Evolutionary conservation across 2,113 vertebrate genomes (phyloP).

Genomic region (Sciurus niger): DNA sequence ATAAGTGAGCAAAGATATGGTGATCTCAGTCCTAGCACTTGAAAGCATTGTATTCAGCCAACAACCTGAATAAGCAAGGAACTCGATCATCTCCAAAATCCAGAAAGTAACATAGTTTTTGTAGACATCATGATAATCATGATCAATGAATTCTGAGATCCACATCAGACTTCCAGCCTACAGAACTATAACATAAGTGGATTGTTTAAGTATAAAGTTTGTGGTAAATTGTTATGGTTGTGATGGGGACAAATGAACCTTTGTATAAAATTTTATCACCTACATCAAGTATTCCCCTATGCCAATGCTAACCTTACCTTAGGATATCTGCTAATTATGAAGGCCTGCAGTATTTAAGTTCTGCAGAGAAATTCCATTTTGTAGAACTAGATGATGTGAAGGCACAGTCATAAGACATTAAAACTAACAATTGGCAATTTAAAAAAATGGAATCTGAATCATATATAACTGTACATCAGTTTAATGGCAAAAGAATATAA

Average conservation of each 20-base stretch:
- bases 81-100: no score
- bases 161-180: no score
- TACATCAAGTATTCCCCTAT: neutral
- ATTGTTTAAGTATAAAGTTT: neutral
- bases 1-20: neutral
- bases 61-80: no score
- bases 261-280: neutral
- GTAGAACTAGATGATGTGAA: neutral
- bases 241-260: neutral
- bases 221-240: neutral
- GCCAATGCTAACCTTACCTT: neutral
- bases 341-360: neutral
- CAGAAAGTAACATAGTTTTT: no score
- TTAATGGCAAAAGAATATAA: neutral
- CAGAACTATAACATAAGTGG: neutral
- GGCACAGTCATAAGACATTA: neutral
- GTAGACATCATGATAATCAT: no score
- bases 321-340: neutral
- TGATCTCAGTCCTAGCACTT: no score
- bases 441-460: neutral
- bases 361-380: neutral
- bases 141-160: neutral
- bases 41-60: no score
- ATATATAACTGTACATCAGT: neutral
- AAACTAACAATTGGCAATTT: neutral